Base-by-base conservation (phyloP, 2,797 vertebrate genomes). In the Poecilia gillii region DNA sequence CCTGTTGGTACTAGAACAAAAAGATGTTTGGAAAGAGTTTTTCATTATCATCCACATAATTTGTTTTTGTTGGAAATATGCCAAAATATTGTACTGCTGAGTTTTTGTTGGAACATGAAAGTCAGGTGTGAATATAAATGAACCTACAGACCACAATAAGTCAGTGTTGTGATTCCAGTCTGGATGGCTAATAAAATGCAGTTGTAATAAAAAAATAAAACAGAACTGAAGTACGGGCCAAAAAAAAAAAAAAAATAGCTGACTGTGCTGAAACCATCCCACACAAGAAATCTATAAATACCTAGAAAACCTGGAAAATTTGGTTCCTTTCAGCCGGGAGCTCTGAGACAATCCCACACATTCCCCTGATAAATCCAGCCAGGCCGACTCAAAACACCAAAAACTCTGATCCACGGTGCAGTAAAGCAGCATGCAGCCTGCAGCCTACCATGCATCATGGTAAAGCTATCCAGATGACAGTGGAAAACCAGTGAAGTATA, bases 361-460 rank as follows among this genome's bases (percentile, higher is more conserved):
- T 53, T 53, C 20, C 51, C 36, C 68, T 75, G 70, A 84, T 78
- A 49, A 45, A 74, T 20, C 72, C 55, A 73, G 13, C 64, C 74
- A 47, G 53, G 36, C 16, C 23, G 43, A 31, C 25, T 33, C 23
- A 6, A 47, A 72, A 66, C 47, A 51, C 47, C 6, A 3, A 81
- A 66, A 86, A 87, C 53, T 74, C 73, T 33, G 55, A 78, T 72
- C 53, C 28, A 64, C 18, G 45, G 68, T 82, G 82, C 78, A 81
- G 85, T 76, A 81, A 85, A n/a, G 23, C 75, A 45, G 55, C 33
- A 66, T 39, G 74, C 16, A 59, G 64, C 74, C 59, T 53, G 84
- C 79, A 73, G 71, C 80, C n/a, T n/a, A n/a, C n/a, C 76, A 82
- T 82, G 55, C 84, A 83, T 78, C 78, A 82, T 77, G 75, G 74